Evolutionary conservation across 2,113 vertebrate species (phyloP).

Genomic region (Phalacrocorax pelagicus): DNA sequence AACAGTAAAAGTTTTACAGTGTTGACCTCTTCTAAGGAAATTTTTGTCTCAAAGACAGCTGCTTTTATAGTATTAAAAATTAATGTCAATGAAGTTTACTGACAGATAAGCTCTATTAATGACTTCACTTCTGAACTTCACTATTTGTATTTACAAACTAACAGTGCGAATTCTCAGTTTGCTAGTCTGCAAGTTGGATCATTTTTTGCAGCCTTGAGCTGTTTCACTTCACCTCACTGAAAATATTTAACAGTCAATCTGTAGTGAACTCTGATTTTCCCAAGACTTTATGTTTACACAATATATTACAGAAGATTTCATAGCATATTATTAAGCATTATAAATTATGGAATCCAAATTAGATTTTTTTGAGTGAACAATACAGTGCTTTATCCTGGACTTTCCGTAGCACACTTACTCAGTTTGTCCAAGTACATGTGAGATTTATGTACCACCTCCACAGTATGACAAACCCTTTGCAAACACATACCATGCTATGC

Average conservation of each 20-base stretch:
- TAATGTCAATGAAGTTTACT: neutral
- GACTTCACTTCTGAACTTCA: neutral
- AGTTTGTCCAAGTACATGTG: neutral
- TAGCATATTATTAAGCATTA: neutral
- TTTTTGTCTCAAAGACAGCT: neutral
- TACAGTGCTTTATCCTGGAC: neutral
- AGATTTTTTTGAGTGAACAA: neutral
- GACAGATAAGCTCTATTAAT: neutral
- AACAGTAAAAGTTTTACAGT: neutral
- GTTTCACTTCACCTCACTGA: neutral
- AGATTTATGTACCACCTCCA: neutral
- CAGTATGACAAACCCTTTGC: neutral
- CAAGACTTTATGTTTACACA: neutral
- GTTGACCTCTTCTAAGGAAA: neutral
- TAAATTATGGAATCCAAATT: slow-evolving; percentile 10
- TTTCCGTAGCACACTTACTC: neutral
- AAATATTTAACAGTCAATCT: slow-evolving; percentile 18
- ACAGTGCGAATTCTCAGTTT: slow-evolving; percentile 4
- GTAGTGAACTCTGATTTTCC: neutral
- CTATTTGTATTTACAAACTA: slow-evolving; percentile 40
- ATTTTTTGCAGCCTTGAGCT: slow-evolving; percentile 13
- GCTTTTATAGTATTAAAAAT: neutral
- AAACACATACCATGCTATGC: neutral
- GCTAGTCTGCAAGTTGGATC: neutral
- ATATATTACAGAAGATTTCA: neutral